A percentile compares a stretch with the other conserved stretches of the same genome.
These are phyloP conservation scores for Amiota minor DNA, from an alignment of 2,888 invertebrate species.

Conservation along the genomic window DNA sequence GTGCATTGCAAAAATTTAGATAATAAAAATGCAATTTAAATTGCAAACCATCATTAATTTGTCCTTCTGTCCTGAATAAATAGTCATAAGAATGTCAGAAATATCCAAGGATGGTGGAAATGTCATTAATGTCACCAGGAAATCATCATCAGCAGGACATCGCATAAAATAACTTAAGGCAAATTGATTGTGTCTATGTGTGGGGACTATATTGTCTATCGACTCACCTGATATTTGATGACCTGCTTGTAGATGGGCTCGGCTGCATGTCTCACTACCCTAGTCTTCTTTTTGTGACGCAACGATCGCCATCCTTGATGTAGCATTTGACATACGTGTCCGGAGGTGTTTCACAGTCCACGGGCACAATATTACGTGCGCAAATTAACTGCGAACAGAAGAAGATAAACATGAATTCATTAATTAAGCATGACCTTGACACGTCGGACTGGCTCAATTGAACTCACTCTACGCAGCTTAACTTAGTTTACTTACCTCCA, in stretches of 20 bases:
- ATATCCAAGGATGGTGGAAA: too few species aligned
- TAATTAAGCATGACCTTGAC: neutral
- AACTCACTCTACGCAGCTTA: neutral
- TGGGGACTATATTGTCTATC: constrained; percentile 28
- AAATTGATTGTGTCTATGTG: too few species aligned
- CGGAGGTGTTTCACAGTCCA: constrained; percentile 82
- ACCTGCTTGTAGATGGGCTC: constrained; percentile 92
- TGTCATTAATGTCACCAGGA: neutral
- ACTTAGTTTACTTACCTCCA: constrained; percentile 77
- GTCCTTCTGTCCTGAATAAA: too few species aligned
- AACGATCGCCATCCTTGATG: constrained; percentile 89
- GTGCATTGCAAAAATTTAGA: too few species aligned
- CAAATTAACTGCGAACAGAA: constrained; percentile 76
- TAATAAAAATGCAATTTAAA: too few species aligned
- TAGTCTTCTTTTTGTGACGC: constrained; percentile 93
- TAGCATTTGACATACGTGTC: constrained; percentile 97
- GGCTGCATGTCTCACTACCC: constrained; percentile 85
- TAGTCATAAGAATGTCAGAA: too few species aligned
- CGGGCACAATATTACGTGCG: constrained; percentile 80
- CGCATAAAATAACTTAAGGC: too few species aligned
- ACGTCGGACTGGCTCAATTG: neutral
- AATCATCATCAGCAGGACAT: neutral
- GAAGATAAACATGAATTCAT: neutral
- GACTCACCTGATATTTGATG: constrained; percentile 83
- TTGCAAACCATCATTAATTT: too few species aligned